phyloP scores from a whole-genome alignment of 2,797 vertebrate species.

The Pangasius sanitwongsei region DNA sequence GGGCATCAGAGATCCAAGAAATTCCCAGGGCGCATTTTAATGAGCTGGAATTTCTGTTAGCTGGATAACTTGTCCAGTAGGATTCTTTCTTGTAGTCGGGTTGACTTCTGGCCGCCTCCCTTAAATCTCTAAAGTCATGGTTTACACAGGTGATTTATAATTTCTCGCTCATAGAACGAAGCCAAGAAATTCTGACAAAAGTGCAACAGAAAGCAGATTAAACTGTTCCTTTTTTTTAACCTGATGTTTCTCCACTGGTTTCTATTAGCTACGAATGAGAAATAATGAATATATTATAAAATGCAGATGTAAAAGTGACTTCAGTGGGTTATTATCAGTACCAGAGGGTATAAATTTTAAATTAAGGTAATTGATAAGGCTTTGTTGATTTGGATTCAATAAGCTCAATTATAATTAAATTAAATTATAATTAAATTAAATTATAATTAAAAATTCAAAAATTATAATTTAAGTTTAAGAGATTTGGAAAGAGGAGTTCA shows the following conservation, averaged over 20 bases:
- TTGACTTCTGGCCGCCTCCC: constrained; percentile 6
- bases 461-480: background rate
- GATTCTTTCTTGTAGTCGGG: background rate
- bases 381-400: background rate
- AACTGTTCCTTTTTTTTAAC: background rate
- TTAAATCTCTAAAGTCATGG: background rate
- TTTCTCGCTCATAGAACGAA: background rate
- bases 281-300: background rate
- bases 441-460: too few species aligned
- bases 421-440: too few species aligned
- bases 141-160: constrained; percentile 2
- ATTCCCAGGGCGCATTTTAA: constrained; percentile 18
- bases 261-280: background rate
- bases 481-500: background rate
- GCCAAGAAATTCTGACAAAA: background rate
- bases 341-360: background rate
- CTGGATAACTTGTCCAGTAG: background rate
- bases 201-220: too few species aligned
- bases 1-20: background rate
- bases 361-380: too few species aligned
- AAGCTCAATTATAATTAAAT: too few species aligned
- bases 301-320: background rate
- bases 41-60: background rate
- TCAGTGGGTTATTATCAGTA: background rate
- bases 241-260: constrained; percentile 3